phyloP scores from a whole-genome alignment of 2,888 invertebrate genomes.

The Homarus gammarus region DNA sequence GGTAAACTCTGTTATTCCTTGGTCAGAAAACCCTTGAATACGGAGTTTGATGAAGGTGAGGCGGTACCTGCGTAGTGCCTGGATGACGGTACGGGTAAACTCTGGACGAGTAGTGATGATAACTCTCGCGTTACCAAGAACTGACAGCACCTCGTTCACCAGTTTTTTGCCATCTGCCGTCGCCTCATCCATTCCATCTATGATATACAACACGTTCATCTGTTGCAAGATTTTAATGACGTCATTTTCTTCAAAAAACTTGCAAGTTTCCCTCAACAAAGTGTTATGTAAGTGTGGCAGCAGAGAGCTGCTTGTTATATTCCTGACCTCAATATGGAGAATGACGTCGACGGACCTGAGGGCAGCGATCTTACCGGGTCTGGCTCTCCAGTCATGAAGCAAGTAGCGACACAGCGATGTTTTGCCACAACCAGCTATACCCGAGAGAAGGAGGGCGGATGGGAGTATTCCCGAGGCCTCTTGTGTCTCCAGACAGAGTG shows the following conservation, averaged over 20 bases:
- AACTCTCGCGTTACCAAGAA: slow-evolving; percentile 22
- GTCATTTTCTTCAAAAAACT: slow-evolving; percentile 49
- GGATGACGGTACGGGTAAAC: not conserved
- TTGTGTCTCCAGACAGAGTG: not conserved
- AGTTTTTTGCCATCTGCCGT: slow-evolving; percentile 26
- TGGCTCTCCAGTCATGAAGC: slow-evolving; percentile 46
- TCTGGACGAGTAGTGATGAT: slow-evolving; percentile 63
- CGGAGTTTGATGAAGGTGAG: slow-evolving; percentile 31
- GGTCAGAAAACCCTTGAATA: slow-evolving; percentile 42
- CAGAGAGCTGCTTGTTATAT: slow-evolving; percentile 26
- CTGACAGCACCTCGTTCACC: slow-evolving; percentile 43
- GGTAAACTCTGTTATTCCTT: slow-evolving; percentile 28
- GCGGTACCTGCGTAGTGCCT: slow-evolving; percentile 20
- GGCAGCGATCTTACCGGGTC: slow-evolving; percentile 10
- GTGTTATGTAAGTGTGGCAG: slow-evolving; percentile 23
- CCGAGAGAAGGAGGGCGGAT: slow-evolving; percentile 37
- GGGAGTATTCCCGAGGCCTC: slow-evolving; percentile 26
- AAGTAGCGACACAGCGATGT: slow-evolving; percentile 52
- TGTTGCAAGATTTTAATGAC: slow-evolving; percentile 31
- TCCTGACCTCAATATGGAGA: slow-evolving; percentile 46
- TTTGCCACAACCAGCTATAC: slow-evolving; percentile 63
- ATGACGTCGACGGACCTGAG: slow-evolving; percentile 49
- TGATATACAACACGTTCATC: slow-evolving; percentile 39
- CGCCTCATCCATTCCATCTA: slow-evolving; percentile 65
- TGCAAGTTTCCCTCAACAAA: slow-evolving; percentile 46